phyloP scores from a whole-genome alignment of 2,113 vertebrate genomes.

The Oenanthe melanoleuca region DNA sequence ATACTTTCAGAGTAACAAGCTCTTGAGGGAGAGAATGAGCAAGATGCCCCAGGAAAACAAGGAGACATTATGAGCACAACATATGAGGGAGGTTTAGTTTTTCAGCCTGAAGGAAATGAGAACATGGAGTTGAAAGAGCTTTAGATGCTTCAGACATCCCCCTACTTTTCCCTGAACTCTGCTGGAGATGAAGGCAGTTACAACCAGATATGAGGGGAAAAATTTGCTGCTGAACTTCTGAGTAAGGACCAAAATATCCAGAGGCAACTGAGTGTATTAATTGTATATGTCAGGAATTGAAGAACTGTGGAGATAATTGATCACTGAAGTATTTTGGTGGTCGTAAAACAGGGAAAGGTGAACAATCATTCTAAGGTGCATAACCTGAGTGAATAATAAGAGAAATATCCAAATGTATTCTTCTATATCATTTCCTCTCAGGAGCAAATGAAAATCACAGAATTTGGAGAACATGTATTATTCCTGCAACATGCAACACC shows the following conservation, averaged over 20 bases:
- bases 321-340: not conserved
- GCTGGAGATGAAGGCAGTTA: not conserved
- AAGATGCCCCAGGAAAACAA: not conserved
- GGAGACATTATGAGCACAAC: not conserved
- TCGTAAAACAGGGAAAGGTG: not conserved
- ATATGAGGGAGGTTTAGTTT: not conserved
- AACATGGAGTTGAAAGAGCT: not conserved
- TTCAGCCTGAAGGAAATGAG: not conserved
- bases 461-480: fast-evolving
- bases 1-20: not conserved
- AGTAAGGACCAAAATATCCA: not conserved
- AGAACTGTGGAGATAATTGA: not conserved
- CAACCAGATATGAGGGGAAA: not conserved
- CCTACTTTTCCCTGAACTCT: not conserved
- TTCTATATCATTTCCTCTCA: not conserved
- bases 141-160: not conserved
- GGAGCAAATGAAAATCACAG: not conserved
- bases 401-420: not conserved
- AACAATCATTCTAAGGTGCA: not conserved
- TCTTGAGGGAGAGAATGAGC: not conserved
- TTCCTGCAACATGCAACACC: not conserved
- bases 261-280: not conserved
- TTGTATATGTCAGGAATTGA: not conserved
- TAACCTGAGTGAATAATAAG: not conserved
- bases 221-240: not conserved